Base-by-base conservation (phyloP, 1,140 invertebrate genomes). In the Drosophila varians region DNA sequence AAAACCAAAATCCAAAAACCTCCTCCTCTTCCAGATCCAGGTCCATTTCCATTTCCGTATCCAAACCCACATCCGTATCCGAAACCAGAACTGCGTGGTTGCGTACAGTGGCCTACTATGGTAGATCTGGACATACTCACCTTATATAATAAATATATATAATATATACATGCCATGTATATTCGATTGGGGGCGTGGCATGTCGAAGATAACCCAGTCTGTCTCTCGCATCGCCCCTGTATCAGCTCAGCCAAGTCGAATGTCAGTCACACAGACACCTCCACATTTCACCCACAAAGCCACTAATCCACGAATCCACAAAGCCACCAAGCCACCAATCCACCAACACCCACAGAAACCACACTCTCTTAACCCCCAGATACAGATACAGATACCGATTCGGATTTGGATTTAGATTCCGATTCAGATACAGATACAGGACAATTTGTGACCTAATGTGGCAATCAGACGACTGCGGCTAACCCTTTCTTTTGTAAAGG, bases 51-150 rank as follows among this genome's bases (percentile, higher is more conserved):
- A 36, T 11, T 16, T 49, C 43, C 57, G 16, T 8, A 26, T 65
- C 56, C 61, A 55, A 49, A 28, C 57, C 51, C 53, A 38, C 26
- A 31, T 64, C 60, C 60, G 42, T 14, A 57, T 56, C 40, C 79
- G 60, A 80, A 78, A 70, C 68, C 62, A 82, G 77, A 87, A 89
- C 77, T 90, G 84, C 89, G 89, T 90, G 86, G 86, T 89, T 90
- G 84, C 89, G 89, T 90, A 90, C 89, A 90, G 89, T 89, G 89
- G 78, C 87, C 89, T 90, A 77, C 89, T 90, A 90, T 90, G 89
- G 89, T 90, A 90, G 89, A 90, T 90, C 77, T 84, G 89, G 89
- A 90, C 89, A 88, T 31, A 31, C 74, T 28, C 60, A 36, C 62
- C 61, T 38, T 31, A 74, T 19, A 46, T 56, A 36, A 38, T 66